Percentiles rank a stretch among this genome's conserved stretches.
These are phyloP conservation scores for Aegithalos caudatus DNA, from an alignment of 2,113 vertebrate species.

Conservation along the genomic window DNA sequence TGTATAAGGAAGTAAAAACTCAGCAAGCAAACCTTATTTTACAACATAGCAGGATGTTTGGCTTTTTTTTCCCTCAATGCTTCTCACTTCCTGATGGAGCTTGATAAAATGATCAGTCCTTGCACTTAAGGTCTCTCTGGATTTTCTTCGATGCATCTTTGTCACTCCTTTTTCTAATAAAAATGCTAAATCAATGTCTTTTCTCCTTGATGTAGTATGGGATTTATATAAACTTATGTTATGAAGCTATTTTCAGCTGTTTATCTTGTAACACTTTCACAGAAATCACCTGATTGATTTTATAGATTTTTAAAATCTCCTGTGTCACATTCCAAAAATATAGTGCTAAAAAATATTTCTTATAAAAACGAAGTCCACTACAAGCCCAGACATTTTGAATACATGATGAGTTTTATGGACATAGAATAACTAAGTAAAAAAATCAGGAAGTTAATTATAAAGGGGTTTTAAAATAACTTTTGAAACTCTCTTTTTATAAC, in stretches of 20 bases:
- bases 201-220: background rate
- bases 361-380: background rate
- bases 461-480: background rate
- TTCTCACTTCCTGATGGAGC: background rate
- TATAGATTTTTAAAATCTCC: background rate
- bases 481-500: background rate
- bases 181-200: background rate
- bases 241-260: background rate
- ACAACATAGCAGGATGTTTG: background rate
- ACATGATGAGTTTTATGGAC: background rate
- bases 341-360: background rate
- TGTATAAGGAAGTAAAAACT: background rate
- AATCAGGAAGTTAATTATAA: background rate
- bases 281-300: background rate
- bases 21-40: background rate
- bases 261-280: background rate
- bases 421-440: background rate
- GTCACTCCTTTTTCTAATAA: background rate
- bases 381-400: background rate
- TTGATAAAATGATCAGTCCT: background rate
- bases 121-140: background rate
- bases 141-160: background rate
- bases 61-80: rapidly evolving
- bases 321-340: background rate
- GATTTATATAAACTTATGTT: background rate